Evolutionary conservation across 1,140 invertebrate genomes (phyloP).

Genomic region (Sitobion miscanthi): DNA sequence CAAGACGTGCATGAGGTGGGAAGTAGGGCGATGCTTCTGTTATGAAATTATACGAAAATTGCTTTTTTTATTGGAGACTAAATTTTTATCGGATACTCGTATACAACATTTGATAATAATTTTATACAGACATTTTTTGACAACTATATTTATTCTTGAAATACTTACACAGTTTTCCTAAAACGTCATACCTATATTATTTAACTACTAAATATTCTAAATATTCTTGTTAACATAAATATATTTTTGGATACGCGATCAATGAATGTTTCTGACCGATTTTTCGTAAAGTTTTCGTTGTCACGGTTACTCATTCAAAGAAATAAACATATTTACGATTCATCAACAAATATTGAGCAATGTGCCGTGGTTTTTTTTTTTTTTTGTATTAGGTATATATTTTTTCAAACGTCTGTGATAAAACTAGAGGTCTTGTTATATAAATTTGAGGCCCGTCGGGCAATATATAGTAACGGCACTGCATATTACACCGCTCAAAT

Average conservation of each 20-base stretch:
- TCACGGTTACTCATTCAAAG: too few species aligned
- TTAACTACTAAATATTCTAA: neutral
- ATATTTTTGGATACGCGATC: too few species aligned
- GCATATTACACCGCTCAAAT: neutral
- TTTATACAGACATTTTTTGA: neutral
- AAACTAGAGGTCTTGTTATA: neutral
- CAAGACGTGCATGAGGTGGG: too few species aligned
- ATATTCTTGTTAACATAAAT: too few species aligned
- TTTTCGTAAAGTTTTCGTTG: too few species aligned
- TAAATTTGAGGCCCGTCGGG: neutral
- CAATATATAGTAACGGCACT: too few species aligned
- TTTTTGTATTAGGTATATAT: neutral
- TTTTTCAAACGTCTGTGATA: neutral
- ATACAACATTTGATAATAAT: neutral
- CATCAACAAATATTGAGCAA: too few species aligned
- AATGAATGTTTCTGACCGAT: too few species aligned
- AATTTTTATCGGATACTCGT: too few species aligned
- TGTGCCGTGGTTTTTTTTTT: neutral
- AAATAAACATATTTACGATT: too few species aligned
- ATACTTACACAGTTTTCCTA: neutral
- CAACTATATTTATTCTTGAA: neutral
- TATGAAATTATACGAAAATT: neutral
- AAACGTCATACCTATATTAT: neutral
- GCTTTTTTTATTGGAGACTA: neutral
- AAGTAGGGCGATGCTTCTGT: neutral